phyloP scores from a whole-genome alignment of 1,140 invertebrate species.

The Zaprionus inermis region DNA sequence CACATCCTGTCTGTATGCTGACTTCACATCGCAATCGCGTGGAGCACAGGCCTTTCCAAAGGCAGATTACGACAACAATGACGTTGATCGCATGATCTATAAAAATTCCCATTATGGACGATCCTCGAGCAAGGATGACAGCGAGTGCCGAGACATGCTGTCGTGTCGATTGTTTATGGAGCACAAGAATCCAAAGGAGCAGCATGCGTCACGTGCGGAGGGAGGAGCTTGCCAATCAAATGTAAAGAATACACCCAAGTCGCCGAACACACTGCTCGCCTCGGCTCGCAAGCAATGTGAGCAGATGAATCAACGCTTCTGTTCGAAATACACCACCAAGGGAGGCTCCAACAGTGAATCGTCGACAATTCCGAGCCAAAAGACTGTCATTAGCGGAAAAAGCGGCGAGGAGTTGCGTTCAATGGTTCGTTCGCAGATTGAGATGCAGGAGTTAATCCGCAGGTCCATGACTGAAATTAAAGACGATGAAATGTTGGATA shows the following conservation, averaged over 20 bases:
- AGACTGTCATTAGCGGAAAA: slow-evolving; percentile 58
- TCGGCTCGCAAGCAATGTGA: slow-evolving; percentile 24
- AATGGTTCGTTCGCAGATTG: slow-evolving; percentile 57
- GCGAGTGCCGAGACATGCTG: neutral
- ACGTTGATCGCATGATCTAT: slow-evolving; percentile 10
- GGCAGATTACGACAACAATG: neutral
- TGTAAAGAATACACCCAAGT: neutral
- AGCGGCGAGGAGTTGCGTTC: slow-evolving; percentile 57
- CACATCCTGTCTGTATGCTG: neutral
- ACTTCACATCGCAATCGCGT: neutral
- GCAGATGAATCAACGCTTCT: slow-evolving; percentile 2
- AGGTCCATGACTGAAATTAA: neutral
- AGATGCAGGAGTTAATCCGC: slow-evolving; percentile 16
- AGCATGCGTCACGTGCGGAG: neutral
- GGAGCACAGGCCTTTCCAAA: neutral
- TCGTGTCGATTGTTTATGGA: neutral
- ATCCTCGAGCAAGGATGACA: slow-evolving; percentile 5
- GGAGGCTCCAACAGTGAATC: neutral
- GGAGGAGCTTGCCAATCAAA: too few species aligned
- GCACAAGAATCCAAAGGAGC: neutral
- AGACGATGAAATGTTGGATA: neutral
- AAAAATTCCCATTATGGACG: slow-evolving; percentile 16
- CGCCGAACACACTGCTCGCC: neutral
- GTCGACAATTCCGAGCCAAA: slow-evolving; percentile 1
- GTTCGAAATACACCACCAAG: slow-evolving; percentile 1